Evolutionary conservation across 2,888 invertebrate genomes (phyloP), one percentile per base, ranked within the genome.

Genomic region (Apomyelois bistriatella): DNA sequence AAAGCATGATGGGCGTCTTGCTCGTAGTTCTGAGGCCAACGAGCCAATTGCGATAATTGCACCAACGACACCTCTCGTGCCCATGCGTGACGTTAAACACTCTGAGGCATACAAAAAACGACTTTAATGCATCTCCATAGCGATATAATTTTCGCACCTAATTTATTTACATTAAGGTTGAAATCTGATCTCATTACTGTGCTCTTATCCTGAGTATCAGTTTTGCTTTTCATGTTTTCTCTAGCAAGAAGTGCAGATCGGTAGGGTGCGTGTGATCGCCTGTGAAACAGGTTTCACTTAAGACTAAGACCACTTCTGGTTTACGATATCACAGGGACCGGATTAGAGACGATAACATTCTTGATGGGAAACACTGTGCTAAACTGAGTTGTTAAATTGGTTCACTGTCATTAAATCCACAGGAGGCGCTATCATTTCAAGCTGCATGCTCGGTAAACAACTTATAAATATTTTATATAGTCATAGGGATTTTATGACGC

Each of bases 11-110:
- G 88, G 87, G 86, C 87, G 88, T 86, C 83, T 81, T 79, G 7
- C 40, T 40, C 15, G 40, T 4, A 74, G 73, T 76, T 77, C 70
- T 72, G 78, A 82, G 82, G 77, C 83, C 82, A 82, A 79, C 82
- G 82, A 82, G 86, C 89, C 89, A 90, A 89, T 90, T 89, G 88
- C 83, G 75, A 82, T 89, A 89, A 90, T 90, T 89, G 85, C 81
- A 68, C 70, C 76, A 81, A 79, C 82, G 85, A 86, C 88, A 88
- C 88, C 86, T 87, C 85, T 85, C 74, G 70, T 81, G 79, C 72
- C 72, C 81, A 81, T 83, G 82, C 83, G 85, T 84, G 85, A 85
- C 83, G 79, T 77, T 82, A 81, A 82, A 78, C 70, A 64, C 66
- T 68, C 58, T 62, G 57, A 63, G 57, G 64, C 64, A 66, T 62